Evolutionary conservation across 2,888 invertebrate species (phyloP).

Genomic region (Sphaerophoria rueppellii): DNA sequence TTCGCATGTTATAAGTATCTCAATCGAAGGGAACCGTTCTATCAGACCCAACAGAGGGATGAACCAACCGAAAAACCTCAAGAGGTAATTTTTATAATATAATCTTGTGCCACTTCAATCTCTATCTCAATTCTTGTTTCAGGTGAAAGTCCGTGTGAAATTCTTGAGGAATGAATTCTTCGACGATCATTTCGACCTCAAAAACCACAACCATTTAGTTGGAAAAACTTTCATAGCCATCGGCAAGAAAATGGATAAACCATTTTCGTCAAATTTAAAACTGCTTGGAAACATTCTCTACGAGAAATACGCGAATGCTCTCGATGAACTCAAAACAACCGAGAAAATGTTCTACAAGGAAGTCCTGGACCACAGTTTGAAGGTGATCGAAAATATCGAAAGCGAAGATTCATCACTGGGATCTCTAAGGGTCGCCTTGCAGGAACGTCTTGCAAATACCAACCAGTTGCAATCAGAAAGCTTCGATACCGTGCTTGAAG

Average conservation of each 20-base stretch:
- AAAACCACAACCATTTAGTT: conserved; percentile 86
- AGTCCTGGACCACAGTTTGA: conserved; percentile 77
- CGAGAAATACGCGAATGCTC: conserved; percentile 86
- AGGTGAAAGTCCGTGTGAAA: conserved; percentile 89
- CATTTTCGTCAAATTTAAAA: conserved; percentile 84
- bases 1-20: conserved; percentile 90
- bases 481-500: conserved; percentile 75
- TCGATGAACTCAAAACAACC: conserved; percentile 76
- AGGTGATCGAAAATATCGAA: conserved; percentile 52
- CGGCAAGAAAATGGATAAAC: conserved; percentile 81
- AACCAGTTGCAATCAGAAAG: conserved; percentile 75
- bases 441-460: conserved; percentile 80
- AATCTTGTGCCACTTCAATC: too few relatives aligned
- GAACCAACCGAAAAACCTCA: conserved; percentile 79
- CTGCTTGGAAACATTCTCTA: conserved; percentile 87
- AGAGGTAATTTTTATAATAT: conserved; percentile 50
- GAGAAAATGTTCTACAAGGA: conserved; percentile 74
- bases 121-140: conserved; percentile 29
- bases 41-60: conserved; percentile 76
- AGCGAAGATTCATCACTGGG: conserved; percentile 79
- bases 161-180: conserved; percentile 91
- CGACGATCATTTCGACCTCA: conserved; percentile 95
- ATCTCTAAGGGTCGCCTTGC: conserved; percentile 78
- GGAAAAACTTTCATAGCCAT: conserved; percentile 92
- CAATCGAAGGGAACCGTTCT: conserved; percentile 80